Evolutionary conservation across 2,888 invertebrate genomes (phyloP), one percentile per base, ranked within the genome.

Genomic region (Salpingus planirostris): DNA sequence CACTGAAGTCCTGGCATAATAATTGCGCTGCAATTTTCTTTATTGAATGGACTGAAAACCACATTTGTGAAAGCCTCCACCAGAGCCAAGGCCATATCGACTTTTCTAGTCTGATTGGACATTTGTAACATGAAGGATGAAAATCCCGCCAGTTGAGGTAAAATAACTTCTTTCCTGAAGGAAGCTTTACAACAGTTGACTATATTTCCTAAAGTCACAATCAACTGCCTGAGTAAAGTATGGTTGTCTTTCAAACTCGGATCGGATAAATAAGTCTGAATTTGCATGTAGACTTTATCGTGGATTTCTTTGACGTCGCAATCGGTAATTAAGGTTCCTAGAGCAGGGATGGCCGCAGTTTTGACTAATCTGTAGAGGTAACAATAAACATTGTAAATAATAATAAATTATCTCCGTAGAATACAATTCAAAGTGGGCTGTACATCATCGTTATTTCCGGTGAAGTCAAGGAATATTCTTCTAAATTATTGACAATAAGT

Each of bases 131-230:
- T 71, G 38, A 68, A 70, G 2, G 69, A 62, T 3, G 76, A 70
- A 49, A 76, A 66, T 13, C 66, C 68, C 6, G 71, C 68, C 40
- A 80, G 54, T 38, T 77, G 71, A 1, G 75, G 75, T 23, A 78
- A 65, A 43, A 80, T 69, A 37, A 79, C 78, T 78, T 78, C 76
- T 55, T 78, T 76, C 38, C 75, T 57, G 52, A 76, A 76, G 37
- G 65, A 62, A 11, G 67, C 59, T 42, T 73, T 75, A 39, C 75
- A 73, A 48, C 69, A 70, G 10, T 76, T 71, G 11, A 73, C 75
- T 39, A 78, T 69, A 32, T 68, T 62, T 3, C 77, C 75, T 43
- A 80, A 65, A 1, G 76, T 76, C 10, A 68, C 64, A 11, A 80
- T 71, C 11, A 80, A 58, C 42, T 77, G 73, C 32, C 76, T 60